Percentiles rank a stretch among this genome's conserved stretches.
These are phyloP conservation scores for Drosophila ficusphila DNA, from an alignment of 1,140 invertebrate genomes.

Conservation along the genomic window DNA sequence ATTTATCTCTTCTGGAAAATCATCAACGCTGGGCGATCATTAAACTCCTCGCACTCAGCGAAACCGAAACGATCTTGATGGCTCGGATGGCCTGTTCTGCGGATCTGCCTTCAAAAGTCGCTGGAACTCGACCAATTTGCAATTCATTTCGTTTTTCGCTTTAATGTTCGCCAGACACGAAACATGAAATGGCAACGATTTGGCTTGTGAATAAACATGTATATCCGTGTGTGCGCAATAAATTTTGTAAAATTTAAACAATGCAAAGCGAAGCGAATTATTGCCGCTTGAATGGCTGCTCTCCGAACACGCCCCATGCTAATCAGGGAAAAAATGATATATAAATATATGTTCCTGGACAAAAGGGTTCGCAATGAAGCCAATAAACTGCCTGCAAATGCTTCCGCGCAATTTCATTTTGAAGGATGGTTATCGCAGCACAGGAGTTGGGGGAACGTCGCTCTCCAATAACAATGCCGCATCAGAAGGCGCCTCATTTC, in stretches of 20 bases:
- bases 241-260: slow-evolving; percentile 76
- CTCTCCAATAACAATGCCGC: slow-evolving; percentile 74
- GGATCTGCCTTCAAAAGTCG: slow-evolving; percentile 8
- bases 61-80: slow-evolving; percentile 74
- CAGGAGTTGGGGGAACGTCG: slow-evolving; percentile 34
- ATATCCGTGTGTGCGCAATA: slow-evolving; percentile 47
- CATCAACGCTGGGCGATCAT: slow-evolving; percentile 64
- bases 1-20: slow-evolving; percentile 73
- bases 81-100: slow-evolving; percentile 9
- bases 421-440: slow-evolving; percentile 16
- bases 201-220: slow-evolving; percentile 31
- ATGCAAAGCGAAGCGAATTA: slow-evolving; percentile 72
- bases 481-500: slow-evolving; percentile 40
- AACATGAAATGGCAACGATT: slow-evolving; percentile 43
- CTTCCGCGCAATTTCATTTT: slow-evolving; percentile 77
- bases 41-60: slow-evolving; percentile 51
- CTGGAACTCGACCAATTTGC: slow-evolving; percentile 62
- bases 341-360: slow-evolving; percentile 30
- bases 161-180: slow-evolving; percentile 65
- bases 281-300: slow-evolving; percentile 69
- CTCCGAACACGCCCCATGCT: slow-evolving; percentile 63
- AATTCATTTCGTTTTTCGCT: slow-evolving; percentile 44
- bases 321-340: slow-evolving; percentile 56
- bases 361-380: slow-evolving; percentile 74
- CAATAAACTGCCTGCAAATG: slow-evolving; percentile 75